Conservation (phyloP, 2,888 invertebrate genomes). For the Malachius bipustulatus region DNA sequence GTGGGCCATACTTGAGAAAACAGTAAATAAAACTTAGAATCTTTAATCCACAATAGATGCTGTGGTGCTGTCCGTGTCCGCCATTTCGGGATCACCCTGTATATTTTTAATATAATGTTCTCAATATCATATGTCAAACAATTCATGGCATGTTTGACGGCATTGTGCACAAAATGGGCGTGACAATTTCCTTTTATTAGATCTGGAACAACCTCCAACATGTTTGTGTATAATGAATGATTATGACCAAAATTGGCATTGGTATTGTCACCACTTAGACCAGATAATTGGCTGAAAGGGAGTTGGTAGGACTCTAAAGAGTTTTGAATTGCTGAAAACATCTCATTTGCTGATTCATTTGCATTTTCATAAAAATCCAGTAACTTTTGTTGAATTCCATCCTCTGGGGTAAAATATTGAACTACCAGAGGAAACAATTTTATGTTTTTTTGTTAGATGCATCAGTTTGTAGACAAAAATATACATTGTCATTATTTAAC, state of each 20-base stretch:
- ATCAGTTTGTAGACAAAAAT: conserved; percentile 14
- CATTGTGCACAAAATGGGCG: conserved; percentile 17
- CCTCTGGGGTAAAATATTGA: conserved; percentile 16
- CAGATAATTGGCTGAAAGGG: conserved; percentile 23
- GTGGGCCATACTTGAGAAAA: too few relatives aligned
- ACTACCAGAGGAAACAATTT: conserved; percentile 18
- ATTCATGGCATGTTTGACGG: conserved; percentile 17
- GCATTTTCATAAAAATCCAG: conserved; percentile 19
- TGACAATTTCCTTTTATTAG: conserved; percentile 19
- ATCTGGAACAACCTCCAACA: conserved; percentile 14
- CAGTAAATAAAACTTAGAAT: too few relatives aligned
- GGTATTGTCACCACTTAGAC: conserved; percentile 27
- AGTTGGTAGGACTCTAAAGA: conserved; percentile 20
- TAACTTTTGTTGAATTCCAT: conserved; percentile 18
- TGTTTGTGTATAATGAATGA: conserved; percentile 18
- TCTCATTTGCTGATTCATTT: conserved; percentile 17
- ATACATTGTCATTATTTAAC: conserved; percentile 8
- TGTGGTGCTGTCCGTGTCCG: too few relatives aligned
- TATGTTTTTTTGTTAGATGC: conserved; percentile 22
- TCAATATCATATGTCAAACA: conserved; percentile 16
- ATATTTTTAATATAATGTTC: conserved; percentile 19
- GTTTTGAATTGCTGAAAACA: conserved; percentile 17
- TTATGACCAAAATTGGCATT: conserved; percentile 20
- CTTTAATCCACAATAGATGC: too few relatives aligned
- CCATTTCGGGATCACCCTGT: too few relatives aligned